Base-by-base conservation (phyloP, 2,113 vertebrate species). In the Ictalurus punctatus region DNA sequence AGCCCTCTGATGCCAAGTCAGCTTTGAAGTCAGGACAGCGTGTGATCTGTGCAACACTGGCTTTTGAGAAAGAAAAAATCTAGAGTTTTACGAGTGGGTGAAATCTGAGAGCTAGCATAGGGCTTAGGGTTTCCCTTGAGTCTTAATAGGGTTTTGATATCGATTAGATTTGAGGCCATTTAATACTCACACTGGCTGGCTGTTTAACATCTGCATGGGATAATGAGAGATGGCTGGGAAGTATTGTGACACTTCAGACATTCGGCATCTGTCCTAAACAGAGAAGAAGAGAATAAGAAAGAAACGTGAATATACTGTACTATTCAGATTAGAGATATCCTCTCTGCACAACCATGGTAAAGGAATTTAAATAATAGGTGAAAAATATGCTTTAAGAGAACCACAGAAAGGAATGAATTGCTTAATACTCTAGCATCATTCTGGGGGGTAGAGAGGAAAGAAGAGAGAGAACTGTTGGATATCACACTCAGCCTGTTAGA, bases 11-110 rank as follows among this genome's bases (percentile, higher is more conserved):
- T 73, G 89, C 88, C 61, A 73, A 83, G 25, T 74, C 67, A 71
- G 84, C 95, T 97, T 97, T 97, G 95, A 97, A 95, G 95, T 93
- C 92, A 92, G 90, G 92, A 92, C 88, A 89, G 93, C 93, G 92
- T 92, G 92, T 92, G 94, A 94, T 95, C 93, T 85, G 83, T 71
- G 73, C 93, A 37, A 86, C 82, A 92, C 88, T 90, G 92, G 92
- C 87, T 90, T 91, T 88, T 78, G 81, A 76, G 34, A 73, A 73
- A 44, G 40, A 87, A 88, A 89, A 87, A 85, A 80, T 85, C 90
- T 87, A 85, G 90, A 86, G 79, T 90, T 63, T 91, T 90, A 89
- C 87, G 89, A 92, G 91, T 44, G 87, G 85, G 73, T 48, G 94
- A 94, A 95, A 96, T 93, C 83, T 4, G 92, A 95, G 92, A 92